Percentiles rank a stretch among this genome's conserved stretches.
phyloP scores from a whole-genome alignment of 2,113 vertebrate genomes.

The Emydura subglobosa region DNA sequence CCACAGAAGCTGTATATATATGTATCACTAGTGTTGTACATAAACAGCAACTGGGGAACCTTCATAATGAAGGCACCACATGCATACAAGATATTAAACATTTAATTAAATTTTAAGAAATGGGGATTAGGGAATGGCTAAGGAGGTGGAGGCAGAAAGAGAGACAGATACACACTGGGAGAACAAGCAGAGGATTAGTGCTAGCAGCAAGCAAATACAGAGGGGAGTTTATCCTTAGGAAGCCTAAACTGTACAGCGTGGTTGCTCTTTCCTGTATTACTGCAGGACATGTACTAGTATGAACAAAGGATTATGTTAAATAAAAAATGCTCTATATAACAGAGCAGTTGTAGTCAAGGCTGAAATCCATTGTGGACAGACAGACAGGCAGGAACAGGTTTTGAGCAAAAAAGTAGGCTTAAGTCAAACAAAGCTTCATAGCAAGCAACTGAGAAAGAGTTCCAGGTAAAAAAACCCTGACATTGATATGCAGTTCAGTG shows the following conservation, averaged over 20 bases:
- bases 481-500: background rate
- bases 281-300: rapidly evolving
- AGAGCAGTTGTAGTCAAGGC: background rate
- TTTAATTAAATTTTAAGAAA: background rate
- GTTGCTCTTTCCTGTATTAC: rapidly evolving
- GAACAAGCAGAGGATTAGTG: background rate
- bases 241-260: rapidly evolving
- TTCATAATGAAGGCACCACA: background rate
- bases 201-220: background rate
- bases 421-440: constrained; percentile 48
- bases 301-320: background rate
- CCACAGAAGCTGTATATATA: background rate
- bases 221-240: background rate
- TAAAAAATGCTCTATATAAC: background rate
- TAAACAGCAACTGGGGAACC: background rate
- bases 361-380: constrained; percentile 30
- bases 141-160: background rate
- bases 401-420: constrained; percentile 26
- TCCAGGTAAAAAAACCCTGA: background rate
- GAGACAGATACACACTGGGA: background rate
- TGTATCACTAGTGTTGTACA: background rate
- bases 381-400: constrained; percentile 22
- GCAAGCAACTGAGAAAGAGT: constrained; percentile 45
- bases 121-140: background rate
- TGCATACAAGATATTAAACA: background rate